These are phyloP conservation scores for Trachurus trachurus DNA, from an alignment of 2,797 vertebrate genomes.

Conservation along the genomic window DNA sequence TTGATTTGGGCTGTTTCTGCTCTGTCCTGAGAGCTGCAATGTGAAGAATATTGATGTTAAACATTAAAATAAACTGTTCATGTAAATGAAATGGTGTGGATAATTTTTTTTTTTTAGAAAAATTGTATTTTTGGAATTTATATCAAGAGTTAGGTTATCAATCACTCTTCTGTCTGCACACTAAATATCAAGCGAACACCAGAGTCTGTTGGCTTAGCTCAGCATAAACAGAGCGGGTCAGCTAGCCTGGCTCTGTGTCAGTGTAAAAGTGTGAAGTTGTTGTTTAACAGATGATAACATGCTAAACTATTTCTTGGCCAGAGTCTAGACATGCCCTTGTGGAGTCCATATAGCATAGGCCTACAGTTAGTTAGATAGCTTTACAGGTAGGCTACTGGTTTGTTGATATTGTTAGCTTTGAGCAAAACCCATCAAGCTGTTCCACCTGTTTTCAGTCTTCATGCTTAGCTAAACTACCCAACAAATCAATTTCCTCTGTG, in stretches of 20 bases:
- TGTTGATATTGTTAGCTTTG: not conserved
- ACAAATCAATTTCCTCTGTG: not conserved
- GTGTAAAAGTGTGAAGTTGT: not conserved
- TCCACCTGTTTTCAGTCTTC: slow-evolving; percentile 1
- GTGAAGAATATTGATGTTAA: slow-evolving; percentile 27
- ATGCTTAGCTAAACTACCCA: not conserved
- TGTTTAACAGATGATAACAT: not conserved
- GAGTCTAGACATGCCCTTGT: not conserved
- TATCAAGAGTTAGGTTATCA: not conserved
- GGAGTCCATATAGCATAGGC: not conserved
- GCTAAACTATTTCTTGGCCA: not conserved
- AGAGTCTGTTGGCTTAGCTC: not conserved
- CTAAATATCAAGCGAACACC: not conserved
- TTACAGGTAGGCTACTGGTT: not conserved
- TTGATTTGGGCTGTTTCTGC: slow-evolving; percentile 21
- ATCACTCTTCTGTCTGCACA: not conserved
- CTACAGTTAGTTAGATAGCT: not conserved
- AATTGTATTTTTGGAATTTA: not conserved
- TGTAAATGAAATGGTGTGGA: slow-evolving; percentile 6
- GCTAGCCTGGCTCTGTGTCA: not conserved
- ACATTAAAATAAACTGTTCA: slow-evolving; percentile 33
- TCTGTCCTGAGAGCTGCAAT: slow-evolving; percentile 16
- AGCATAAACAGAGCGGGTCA: not conserved
- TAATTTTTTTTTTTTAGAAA: slow-evolving; percentile 1
- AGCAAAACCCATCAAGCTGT: not conserved